phyloP scores from a whole-genome alignment of 2,113 vertebrate genomes.

The Romanogobio albipinnatus region DNA sequence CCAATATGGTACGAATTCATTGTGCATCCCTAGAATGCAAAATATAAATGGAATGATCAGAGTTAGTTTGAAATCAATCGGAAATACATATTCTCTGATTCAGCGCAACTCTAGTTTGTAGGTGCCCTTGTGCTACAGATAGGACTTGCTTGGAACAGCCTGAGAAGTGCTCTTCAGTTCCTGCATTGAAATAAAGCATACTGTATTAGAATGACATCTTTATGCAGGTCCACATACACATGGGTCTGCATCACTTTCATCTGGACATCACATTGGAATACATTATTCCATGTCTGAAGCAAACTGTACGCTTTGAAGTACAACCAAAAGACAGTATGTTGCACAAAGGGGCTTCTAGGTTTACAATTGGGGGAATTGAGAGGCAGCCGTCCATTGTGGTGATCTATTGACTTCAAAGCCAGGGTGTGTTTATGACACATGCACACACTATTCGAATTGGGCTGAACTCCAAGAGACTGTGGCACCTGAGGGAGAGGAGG shows the following conservation, averaged over 20 bases:
- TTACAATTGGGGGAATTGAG: slow-evolving; percentile 62
- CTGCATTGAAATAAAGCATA: background rate
- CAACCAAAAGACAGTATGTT: slow-evolving; percentile 43
- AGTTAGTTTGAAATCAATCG: background rate
- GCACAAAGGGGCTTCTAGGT: slow-evolving; percentile 65
- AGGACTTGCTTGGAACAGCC: background rate
- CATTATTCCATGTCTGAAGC: slow-evolving; percentile 57
- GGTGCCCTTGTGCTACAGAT: background rate
- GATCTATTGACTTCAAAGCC: slow-evolving; percentile 55
- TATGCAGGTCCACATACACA: slow-evolving; percentile 4
- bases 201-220: background rate
- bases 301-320: slow-evolving; percentile 62
- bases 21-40: background rate
- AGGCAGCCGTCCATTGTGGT: slow-evolving; percentile 53
- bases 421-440: slow-evolving; percentile 64
- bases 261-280: slow-evolving; percentile 50
- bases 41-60: background rate
- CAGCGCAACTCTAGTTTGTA: background rate
- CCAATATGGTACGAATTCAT: background rate
- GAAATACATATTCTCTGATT: background rate
- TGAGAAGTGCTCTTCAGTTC: background rate
- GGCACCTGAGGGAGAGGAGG: slow-evolving; percentile 68
- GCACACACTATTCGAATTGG: slow-evolving; percentile 61
- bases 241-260: slow-evolving; percentile 33
- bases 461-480: slow-evolving; percentile 35